Conservation (phyloP, 1,140 invertebrate species). For the Bombus fervidus region DNA sequence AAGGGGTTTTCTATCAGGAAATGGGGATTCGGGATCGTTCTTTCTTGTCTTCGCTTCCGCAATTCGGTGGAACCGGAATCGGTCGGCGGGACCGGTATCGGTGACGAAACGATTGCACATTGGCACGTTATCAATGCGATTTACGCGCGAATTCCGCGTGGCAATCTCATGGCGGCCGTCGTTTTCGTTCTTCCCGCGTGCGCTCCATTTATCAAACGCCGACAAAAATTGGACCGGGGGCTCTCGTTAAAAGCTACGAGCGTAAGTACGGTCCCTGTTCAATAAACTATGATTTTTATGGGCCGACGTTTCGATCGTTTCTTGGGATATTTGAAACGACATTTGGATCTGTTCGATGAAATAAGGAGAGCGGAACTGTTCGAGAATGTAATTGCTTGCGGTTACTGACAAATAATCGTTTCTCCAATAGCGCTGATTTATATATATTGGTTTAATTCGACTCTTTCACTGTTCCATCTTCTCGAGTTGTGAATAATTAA, state of each 20-base stretch:
- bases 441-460: neutral
- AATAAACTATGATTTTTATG: neutral
- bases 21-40: slow-evolving; percentile 28
- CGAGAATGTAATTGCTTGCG: neutral
- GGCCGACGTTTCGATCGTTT: neutral
- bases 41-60: slow-evolving; percentile 31
- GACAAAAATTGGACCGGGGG: slow-evolving; percentile 39
- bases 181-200: slow-evolving; percentile 45
- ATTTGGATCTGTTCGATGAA: neutral
- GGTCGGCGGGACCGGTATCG: neutral
- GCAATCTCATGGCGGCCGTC: neutral
- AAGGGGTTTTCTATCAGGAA: slow-evolving; percentile 29
- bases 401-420: neutral
- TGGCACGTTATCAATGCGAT: slow-evolving; percentile 52
- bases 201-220: slow-evolving; percentile 44
- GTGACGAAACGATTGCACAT: slow-evolving; percentile 35
- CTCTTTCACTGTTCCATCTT: neutral
- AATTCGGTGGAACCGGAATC: slow-evolving; percentile 21
- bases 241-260: slow-evolving; percentile 21
- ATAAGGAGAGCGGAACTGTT: neutral
- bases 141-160: slow-evolving; percentile 42
- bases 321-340: neutral
- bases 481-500: neutral
- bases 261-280: neutral
- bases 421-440: neutral